Conservation (phyloP, 1,140 invertebrate species). For the Aphidius gifuensis region DNA sequence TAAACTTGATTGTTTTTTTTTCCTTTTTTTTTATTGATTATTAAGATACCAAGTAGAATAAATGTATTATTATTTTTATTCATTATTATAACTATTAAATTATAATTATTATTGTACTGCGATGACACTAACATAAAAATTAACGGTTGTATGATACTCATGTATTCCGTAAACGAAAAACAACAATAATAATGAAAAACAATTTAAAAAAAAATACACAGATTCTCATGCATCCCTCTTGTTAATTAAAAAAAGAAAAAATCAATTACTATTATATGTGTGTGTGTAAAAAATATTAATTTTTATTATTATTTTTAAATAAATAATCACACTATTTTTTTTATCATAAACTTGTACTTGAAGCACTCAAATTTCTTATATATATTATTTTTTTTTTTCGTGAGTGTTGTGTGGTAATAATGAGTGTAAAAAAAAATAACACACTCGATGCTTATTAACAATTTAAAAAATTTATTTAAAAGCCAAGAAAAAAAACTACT, state of each 20-base stretch:
- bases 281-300: background rate
- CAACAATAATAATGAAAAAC: constrained; percentile 3
- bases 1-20: constrained; percentile 18
- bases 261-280: background rate
- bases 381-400: background rate
- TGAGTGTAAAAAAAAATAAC: no score
- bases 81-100: constrained; percentile 29
- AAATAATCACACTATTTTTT: background rate
- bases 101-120: constrained; percentile 41
- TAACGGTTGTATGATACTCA: constrained; percentile 45
- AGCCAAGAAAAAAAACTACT: no score
- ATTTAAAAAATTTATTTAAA: no score
- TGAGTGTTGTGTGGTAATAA: no score
- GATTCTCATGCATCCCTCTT: constrained; percentile 1
- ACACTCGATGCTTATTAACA: no score
- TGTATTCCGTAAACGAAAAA: constrained; percentile 35
- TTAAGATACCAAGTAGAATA: constrained; percentile 40
- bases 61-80: constrained; percentile 44
- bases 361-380: background rate
- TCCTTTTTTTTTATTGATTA: constrained; percentile 26
- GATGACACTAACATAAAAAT: constrained; percentile 44
- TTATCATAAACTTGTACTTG: background rate
- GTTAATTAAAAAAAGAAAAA: background rate
- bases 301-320: constrained; percentile 1
- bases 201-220: background rate